Percentiles rank a stretch among this genome's conserved stretches.
phyloP scores from a whole-genome alignment of 1,140 invertebrate genomes.

The Drosophila repletoides region DNA sequence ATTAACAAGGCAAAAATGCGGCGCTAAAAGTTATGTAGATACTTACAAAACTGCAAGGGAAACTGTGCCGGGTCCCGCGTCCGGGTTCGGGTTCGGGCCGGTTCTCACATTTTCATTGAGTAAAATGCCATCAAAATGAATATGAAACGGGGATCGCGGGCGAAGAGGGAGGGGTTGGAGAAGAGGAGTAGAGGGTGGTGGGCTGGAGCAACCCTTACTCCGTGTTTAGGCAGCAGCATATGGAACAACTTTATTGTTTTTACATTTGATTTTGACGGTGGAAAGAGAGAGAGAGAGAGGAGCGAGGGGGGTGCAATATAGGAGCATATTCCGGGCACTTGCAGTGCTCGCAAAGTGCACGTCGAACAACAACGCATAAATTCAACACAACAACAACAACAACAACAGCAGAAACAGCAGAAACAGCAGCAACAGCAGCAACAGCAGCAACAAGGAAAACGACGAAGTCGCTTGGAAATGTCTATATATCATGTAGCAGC shows the following conservation, averaged over 20 bases:
- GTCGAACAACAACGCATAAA: conserved; percentile 62
- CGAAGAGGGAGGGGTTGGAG: background rate
- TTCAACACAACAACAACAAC: conserved; percentile 31
- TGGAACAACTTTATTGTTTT: conserved; percentile 75
- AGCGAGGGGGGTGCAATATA: conserved; percentile 4
- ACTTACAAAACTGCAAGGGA: conserved; percentile 50
- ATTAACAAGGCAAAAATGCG: conserved; percentile 39
- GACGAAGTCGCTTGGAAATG: conserved; percentile 64
- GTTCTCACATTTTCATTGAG: conserved; percentile 66
- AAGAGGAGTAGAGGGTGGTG: background rate
- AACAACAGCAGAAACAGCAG: background rate
- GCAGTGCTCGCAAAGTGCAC: conserved; percentile 54
- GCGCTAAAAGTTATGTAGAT: conserved; percentile 61
- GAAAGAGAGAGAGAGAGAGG: background rate
- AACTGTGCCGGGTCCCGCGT: background rate
- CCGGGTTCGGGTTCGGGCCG: background rate
- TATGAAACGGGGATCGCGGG: conserved; percentile 21
- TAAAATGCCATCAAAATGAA: conserved; percentile 62
- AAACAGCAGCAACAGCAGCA: conserved; percentile 5
- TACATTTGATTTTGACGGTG: conserved; percentile 66
- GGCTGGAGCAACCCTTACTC: conserved; percentile 4
- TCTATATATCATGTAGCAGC: conserved; percentile 68
- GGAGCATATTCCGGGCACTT: conserved; percentile 23
- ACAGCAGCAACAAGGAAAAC: conserved; percentile 2
- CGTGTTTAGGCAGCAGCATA: conserved; percentile 38